Conservation (phyloP, 2,797 vertebrate genomes). For the Neosilurus mollespiculum region DNA sequence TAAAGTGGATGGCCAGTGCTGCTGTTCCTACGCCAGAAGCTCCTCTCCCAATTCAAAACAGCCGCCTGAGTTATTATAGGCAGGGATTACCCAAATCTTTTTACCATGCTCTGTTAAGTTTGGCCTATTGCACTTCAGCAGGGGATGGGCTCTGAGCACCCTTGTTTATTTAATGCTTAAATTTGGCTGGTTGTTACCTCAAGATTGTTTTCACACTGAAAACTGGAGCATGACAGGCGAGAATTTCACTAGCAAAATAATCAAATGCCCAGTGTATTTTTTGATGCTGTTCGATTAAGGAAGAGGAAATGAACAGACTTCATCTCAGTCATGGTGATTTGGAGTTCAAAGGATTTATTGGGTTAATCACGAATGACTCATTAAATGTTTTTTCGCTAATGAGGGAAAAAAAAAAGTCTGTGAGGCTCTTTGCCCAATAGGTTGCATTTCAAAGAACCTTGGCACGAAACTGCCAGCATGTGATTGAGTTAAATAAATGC, state of each 20-base stretch:
- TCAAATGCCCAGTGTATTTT: slow-evolving; percentile 34
- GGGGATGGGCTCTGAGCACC: slow-evolving; percentile 31
- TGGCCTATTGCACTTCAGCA: slow-evolving; percentile 41
- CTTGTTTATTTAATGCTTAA: slow-evolving; percentile 57
- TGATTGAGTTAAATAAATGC: slow-evolving; percentile 70
- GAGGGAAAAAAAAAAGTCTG: slow-evolving; percentile 48
- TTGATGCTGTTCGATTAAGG: slow-evolving; percentile 29
- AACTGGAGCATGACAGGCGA: slow-evolving; percentile 40
- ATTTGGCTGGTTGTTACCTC: slow-evolving; percentile 32
- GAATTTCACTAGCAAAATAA: slow-evolving; percentile 40
- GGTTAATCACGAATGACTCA: slow-evolving; percentile 51
- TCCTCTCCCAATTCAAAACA: slow-evolving; percentile 73
- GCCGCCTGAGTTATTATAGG: slow-evolving; percentile 65
- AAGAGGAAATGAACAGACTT: slow-evolving; percentile 27
- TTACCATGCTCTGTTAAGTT: slow-evolving; percentile 67
- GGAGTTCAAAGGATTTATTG: slow-evolving; percentile 51
- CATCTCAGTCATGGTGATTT: slow-evolving; percentile 15
- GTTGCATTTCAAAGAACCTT: slow-evolving; percentile 53
- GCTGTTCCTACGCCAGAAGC: slow-evolving; percentile 59
- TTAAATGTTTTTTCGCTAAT: slow-evolving; percentile 49
- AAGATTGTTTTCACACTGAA: slow-evolving; percentile 41
- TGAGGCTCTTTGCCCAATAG: slow-evolving; percentile 56
- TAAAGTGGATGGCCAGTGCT: slow-evolving; percentile 48
- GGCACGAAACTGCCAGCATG: slow-evolving; percentile 59
- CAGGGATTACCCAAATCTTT: slow-evolving; percentile 72